A percentile compares a stretch with the other conserved stretches of the same genome.
These are phyloP conservation scores for Pseudococcus longispinus DNA, from an alignment of 2,888 invertebrate species.

Conservation along the genomic window DNA sequence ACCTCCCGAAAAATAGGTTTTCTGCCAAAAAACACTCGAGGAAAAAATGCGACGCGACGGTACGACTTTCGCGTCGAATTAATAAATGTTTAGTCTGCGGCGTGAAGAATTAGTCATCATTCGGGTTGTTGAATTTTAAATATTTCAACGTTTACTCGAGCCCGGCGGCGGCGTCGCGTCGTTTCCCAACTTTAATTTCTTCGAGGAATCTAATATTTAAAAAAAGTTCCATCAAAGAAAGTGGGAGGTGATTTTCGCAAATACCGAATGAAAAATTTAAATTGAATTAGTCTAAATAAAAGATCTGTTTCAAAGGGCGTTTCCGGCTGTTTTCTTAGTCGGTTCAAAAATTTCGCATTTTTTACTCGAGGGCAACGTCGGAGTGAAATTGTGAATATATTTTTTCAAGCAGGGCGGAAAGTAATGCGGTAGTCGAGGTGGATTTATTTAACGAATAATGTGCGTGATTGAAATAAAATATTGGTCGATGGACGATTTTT, in stretches of 20 bases:
- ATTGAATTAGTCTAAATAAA: constrained; percentile 5
- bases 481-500: not conserved
- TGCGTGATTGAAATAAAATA: not conserved
- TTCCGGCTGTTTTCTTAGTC: not conserved
- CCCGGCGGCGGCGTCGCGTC: not conserved
- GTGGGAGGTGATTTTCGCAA: not conserved
- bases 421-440: not conserved
- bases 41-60: not conserved
- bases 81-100: constrained; percentile 21
- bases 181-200: not conserved
- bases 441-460: not conserved
- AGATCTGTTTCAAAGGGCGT: not conserved
- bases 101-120: constrained; percentile 19
- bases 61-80: not conserved
- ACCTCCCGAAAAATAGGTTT: not conserved
- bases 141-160: not conserved
- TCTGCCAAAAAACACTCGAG: not conserved
- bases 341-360: not conserved
- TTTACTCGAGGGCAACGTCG: not conserved
- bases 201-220: not conserved
- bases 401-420: not conserved
- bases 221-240: not conserved
- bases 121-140: constrained; percentile 9
- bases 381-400: not conserved
- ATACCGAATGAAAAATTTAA: not conserved